phyloP scores from a whole-genome alignment of 2,888 invertebrate species.

The Drosophila helvetica region DNA sequence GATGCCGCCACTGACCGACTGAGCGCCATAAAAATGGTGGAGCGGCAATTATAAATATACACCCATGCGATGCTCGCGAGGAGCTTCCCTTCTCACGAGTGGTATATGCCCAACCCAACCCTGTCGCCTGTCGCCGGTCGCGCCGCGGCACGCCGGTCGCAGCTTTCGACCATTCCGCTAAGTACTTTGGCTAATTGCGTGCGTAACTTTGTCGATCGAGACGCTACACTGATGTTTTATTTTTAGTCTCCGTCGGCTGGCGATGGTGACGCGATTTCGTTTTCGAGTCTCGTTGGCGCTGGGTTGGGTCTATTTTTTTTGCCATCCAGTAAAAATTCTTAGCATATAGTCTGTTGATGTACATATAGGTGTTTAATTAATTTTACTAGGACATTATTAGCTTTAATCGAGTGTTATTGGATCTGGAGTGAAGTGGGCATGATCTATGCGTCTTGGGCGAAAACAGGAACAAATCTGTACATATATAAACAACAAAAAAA shows the following conservation, averaged over 20 bases:
- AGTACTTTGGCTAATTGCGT: conserved; percentile 70
- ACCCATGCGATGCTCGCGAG: conserved; percentile 20
- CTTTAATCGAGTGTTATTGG: no score
- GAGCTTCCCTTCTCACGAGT: conserved; percentile 32
- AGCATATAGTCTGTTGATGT: no score
- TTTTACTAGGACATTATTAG: no score
- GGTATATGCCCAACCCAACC: conserved; percentile 5
- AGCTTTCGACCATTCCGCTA: conserved; percentile 35
- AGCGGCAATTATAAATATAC: conserved; percentile 61
- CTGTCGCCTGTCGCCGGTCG: conserved; percentile 19
- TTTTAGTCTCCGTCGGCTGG: conserved; percentile 55
- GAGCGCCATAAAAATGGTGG: conserved; percentile 16
- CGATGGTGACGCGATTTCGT: conserved; percentile 4
- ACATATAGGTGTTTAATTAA: no score
- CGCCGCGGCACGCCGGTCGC: no score
- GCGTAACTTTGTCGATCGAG: conserved; percentile 36
- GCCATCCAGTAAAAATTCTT: background rate
- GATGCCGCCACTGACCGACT: conserved; percentile 23
- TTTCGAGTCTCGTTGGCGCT: background rate
- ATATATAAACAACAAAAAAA: no score
- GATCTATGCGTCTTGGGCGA: no score
- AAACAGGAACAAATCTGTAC: no score
- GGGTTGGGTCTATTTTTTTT: no score
- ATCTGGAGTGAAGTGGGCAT: no score
- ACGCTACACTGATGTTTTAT: conserved; percentile 39